phyloP scores from a whole-genome alignment of 2,113 vertebrate genomes.

The Chaenocephalus aceratus region DNA sequence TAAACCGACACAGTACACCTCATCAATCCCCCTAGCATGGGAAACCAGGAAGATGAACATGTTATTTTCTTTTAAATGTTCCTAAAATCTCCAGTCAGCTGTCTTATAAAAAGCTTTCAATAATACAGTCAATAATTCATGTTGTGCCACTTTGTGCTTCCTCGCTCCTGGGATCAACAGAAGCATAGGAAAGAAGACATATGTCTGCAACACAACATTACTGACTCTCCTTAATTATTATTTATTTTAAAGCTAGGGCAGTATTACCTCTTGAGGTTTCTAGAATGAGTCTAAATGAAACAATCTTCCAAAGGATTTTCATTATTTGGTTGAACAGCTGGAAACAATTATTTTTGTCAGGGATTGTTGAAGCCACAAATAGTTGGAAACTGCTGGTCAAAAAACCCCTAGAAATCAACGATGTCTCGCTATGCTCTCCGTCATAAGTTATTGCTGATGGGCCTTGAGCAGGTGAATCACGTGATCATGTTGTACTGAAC shows the following conservation, averaged over 20 bases:
- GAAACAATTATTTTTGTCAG: not conserved
- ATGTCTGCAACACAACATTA: not conserved
- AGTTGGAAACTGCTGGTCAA: conserved; percentile 8
- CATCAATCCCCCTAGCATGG: too few species aligned
- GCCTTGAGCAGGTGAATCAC: not conserved
- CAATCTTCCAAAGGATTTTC: not conserved
- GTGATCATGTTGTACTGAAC: not conserved
- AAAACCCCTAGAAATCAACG: not conserved
- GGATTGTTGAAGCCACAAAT: too few species aligned
- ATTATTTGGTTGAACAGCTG: not conserved
- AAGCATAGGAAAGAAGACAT: not conserved
- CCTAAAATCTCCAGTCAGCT: conserved; percentile 12
- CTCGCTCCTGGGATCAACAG: not conserved
- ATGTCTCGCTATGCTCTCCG: not conserved
- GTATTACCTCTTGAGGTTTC: not conserved
- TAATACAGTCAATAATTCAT: conserved; percentile 22
- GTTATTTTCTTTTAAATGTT: conserved; percentile 24
- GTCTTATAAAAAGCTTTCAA: not conserved
- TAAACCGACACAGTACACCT: not conserved
- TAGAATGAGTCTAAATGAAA: conserved; percentile 11
- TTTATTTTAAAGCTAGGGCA: not conserved
- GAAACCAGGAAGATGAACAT: not conserved
- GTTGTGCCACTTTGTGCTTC: conserved; percentile 4
- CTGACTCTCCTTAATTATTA: too few species aligned
- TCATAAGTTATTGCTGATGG: not conserved